A percentile compares a stretch with the other conserved stretches of the same genome.
Conservation (phyloP, 2,113 vertebrate genomes). For the Turdus rufiventris region DNA sequence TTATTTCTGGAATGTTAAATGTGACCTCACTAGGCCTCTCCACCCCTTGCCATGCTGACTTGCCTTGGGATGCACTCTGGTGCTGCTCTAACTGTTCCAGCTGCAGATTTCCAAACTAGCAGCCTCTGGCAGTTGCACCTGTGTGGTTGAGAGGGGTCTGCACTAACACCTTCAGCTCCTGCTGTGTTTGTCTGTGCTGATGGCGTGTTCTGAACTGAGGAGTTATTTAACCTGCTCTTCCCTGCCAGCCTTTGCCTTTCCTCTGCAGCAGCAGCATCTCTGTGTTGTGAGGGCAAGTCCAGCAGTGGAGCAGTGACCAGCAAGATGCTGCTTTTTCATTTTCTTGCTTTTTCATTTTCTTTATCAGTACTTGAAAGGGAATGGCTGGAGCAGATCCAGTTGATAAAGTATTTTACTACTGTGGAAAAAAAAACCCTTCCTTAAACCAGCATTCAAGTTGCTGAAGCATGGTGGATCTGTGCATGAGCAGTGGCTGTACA, state of each 20-base stretch:
- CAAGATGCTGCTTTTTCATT: neutral
- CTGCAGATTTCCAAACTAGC: neutral
- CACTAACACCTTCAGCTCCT: neutral
- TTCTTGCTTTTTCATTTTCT: too few species aligned
- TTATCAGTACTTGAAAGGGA: neutral
- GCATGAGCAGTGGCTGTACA: neutral
- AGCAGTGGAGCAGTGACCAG: neutral
- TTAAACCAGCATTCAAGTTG: neutral
- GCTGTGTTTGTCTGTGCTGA: neutral
- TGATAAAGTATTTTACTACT: neutral
- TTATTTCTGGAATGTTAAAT: conserved; percentile 27
- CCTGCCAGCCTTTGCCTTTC: neutral
- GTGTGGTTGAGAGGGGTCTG: neutral
- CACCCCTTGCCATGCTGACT: neutral
- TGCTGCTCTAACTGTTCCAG: neutral
- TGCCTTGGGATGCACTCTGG: neutral
- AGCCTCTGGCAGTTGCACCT: neutral
- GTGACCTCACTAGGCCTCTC: neutral
- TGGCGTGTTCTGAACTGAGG: accelerated
- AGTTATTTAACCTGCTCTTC: neutral
- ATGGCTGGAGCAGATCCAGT: neutral
- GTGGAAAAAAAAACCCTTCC: neutral
- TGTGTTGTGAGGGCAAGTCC: neutral
- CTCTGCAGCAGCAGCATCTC: neutral
- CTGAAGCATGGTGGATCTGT: neutral